Base-by-base conservation (phyloP, 2,888 invertebrate genomes). In the Stenolophus ochropezus region DNA sequence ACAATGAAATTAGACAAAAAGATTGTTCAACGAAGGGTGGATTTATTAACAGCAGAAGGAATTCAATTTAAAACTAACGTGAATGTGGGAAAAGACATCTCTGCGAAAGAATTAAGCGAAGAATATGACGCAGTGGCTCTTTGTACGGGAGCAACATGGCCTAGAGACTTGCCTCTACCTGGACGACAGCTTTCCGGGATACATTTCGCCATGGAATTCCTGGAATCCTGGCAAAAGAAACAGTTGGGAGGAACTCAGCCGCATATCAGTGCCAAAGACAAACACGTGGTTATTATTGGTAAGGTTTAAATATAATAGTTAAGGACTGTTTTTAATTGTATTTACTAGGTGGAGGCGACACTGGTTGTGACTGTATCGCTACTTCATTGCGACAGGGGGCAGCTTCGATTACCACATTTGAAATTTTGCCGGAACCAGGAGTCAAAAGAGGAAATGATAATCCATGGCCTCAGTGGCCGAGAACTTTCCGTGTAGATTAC, bases 401-500 rank as follows among this genome's bases (percentile, higher is more conserved):
- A 49, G 90, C 91, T 81, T 93, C 94, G 2, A 97, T 99, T 86
- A 97, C 96, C 0, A 96, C 98, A 0, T 99, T 99, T 90, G 99
- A 99, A 91, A 99, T 99, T 87, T 91, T 99, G 74, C 98, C 99
- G 0, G 94, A 96, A 86, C 99, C 99, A 14, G 96, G 97, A 77
- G 91, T 91, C 1, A 91, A 91, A 23, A 92, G 99, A 42, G 94
- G 95, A 11, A 91, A 91, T 14, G 97, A 97, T 89, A 99, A 99
- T 90, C 99, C 99, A 0, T 99, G 99, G 99, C 99, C 99, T 1
- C 97, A 98, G 87, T 99, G 97, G 95, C 99, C 99, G 0, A 92
- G 96, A 87, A 96, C 98, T 21, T 98, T 99, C 92, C 94, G 94
- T 85, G 96, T 98, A 21, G 99, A 99, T 89, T 99, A 99, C 87